phyloP scores from a whole-genome alignment of 2,888 invertebrate genomes.

The Hypomecis punctinalis region DNA sequence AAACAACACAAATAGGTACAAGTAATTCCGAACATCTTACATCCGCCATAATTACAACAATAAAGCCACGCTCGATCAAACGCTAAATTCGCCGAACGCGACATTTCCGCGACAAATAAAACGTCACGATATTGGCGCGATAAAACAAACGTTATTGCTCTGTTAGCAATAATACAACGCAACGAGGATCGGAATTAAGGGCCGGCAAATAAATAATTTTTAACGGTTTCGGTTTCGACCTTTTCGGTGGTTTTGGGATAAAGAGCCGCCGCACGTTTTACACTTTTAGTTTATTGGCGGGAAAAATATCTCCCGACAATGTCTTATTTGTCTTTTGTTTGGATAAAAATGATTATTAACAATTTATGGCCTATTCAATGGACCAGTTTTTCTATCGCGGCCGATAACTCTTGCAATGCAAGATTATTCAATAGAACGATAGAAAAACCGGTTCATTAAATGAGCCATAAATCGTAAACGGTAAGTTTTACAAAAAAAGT shows the following conservation, averaged over 20 bases:
- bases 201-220: slow-evolving; percentile 37
- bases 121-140: slow-evolving; percentile 54
- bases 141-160: slow-evolving; percentile 60
- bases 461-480: no score
- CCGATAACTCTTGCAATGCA: no score
- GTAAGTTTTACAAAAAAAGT: no score
- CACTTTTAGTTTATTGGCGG: not conserved
- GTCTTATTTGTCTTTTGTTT: not conserved
- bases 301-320: no score
- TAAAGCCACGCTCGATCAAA: slow-evolving; percentile 21
- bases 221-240: slow-evolving; percentile 32
- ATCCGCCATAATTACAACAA: slow-evolving; percentile 19
- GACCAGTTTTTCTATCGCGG: no score
- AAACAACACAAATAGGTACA: not conserved
- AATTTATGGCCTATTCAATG: no score
- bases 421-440: no score
- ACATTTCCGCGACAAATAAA: slow-evolving; percentile 49
- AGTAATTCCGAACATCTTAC: not conserved
- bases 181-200: slow-evolving; percentile 33
- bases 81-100: slow-evolving; percentile 25
- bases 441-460: no score
- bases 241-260: slow-evolving; percentile 17
- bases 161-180: slow-evolving; percentile 51
- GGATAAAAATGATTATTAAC: no score
- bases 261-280: slow-evolving; percentile 7